These are phyloP conservation scores for Drosophila nigricruria DNA, from an alignment of 2,888 invertebrate species.

Conservation along the genomic window DNA sequence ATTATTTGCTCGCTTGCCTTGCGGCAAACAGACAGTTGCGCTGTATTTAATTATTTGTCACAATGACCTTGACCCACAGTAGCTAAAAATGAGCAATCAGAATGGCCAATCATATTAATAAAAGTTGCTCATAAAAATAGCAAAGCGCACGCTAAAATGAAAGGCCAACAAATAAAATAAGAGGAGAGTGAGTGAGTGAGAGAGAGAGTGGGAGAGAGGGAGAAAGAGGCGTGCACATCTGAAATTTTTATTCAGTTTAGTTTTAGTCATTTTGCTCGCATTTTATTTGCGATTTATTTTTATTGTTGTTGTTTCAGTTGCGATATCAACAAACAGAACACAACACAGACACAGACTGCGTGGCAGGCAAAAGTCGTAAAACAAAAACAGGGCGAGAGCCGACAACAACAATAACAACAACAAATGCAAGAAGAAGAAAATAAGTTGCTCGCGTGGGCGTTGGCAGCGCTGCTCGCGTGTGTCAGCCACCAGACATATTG, in stretches of 20 bases:
- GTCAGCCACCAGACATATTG: constrained; percentile 18
- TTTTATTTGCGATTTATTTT: constrained; percentile 30
- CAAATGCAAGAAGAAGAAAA: constrained; percentile 35
- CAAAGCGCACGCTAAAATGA: constrained; percentile 23
- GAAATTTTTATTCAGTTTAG: constrained; percentile 16
- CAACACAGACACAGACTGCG: constrained; percentile 47
- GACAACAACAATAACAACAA: constrained; percentile 17
- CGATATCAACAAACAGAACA: constrained; percentile 36
- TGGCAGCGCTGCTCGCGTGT: constrained; percentile 46
- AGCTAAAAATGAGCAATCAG: constrained; percentile 20
- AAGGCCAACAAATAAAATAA: constrained; percentile 11
- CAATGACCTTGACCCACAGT: constrained; percentile 57
- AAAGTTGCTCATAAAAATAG: constrained; percentile 47
- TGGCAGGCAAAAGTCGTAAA: constrained; percentile 53
- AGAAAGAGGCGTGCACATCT: constrained; percentile 1
- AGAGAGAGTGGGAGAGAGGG: neutral
- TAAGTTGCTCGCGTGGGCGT: constrained; percentile 59
- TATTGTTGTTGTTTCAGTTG: constrained; percentile 42
- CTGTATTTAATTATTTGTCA: constrained; percentile 46
- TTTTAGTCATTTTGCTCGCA: constrained; percentile 10
- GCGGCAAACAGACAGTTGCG: constrained; percentile 19
- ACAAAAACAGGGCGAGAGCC: constrained; percentile 25
- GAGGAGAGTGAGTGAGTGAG: neutral
- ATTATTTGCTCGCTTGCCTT: constrained; percentile 6
- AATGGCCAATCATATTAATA: constrained; percentile 34